Evolutionary conservation across 1,140 invertebrate genomes (phyloP).

Genomic region (Stegodyphus dumicola): DNA sequence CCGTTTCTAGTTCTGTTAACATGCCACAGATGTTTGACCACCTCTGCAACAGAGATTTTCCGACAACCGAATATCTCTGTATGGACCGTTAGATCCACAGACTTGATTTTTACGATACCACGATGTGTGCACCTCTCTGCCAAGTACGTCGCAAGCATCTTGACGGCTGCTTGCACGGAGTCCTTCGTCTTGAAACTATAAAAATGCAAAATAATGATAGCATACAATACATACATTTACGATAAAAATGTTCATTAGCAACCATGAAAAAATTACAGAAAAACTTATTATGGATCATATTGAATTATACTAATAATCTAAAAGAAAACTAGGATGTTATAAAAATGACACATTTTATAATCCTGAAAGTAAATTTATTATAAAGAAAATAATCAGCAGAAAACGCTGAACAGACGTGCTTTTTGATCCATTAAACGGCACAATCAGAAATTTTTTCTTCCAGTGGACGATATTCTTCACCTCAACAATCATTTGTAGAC

Average conservation of each 20-base stretch:
- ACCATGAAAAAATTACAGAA: background rate
- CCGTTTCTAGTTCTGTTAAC: background rate
- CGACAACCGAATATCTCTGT: slow-evolving; percentile 2
- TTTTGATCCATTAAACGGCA: too few species aligned
- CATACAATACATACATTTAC: too few species aligned
- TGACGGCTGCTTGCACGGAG: slow-evolving; percentile 17
- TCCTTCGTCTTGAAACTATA: slow-evolving; percentile 17
- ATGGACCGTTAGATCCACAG: slow-evolving; percentile 5
- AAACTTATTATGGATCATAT: background rate
- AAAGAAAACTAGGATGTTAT: too few species aligned
- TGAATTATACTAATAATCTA: background rate
- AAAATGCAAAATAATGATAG: background rate
- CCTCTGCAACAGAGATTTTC: slow-evolving; percentile 12
- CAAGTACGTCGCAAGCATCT: slow-evolving; percentile 40
- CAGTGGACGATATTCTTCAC: too few species aligned
- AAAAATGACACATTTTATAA: too few species aligned
- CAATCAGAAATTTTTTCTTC: too few species aligned
- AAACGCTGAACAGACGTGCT: too few species aligned
- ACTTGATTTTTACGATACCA: slow-evolving; percentile 35
- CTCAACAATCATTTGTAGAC: too few species aligned
- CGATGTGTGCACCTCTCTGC: background rate
- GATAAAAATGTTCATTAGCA: too few species aligned
- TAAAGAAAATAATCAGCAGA: too few species aligned
- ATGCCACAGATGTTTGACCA: background rate
- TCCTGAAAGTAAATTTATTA: too few species aligned